Base-by-base conservation (phyloP, 2,797 vertebrate genomes). In the Esox masquinongy region DNA sequence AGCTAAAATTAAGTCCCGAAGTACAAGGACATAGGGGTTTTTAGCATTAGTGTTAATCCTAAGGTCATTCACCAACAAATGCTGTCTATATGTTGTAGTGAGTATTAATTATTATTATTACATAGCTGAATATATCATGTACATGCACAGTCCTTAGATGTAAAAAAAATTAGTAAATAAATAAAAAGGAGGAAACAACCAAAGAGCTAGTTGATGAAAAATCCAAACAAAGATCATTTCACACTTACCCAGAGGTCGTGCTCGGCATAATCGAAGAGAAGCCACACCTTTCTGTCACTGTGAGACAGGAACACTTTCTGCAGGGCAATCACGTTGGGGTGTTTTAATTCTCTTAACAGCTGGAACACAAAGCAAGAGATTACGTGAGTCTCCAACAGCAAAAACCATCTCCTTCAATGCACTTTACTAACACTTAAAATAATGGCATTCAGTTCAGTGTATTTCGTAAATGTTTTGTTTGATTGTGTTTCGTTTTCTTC, bases 291-390 rank as follows among this genome's bases (percentile, higher is more conserved):
- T 77, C 97, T 95, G 91, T 99, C 98, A 17, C 97, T 99, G 91
- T 99, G 97, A 82, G 97, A 99, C 91, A 99, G 94, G 91, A 99
- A 99, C 72, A 99, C 98, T 88, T 99, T 99, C 93, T 99, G 97
- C 88, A 99, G 94, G 5, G 97, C 96, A 70, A 99, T 99, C 88
- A 99, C 98, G 0, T 98, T 99, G 1, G 96, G 95, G 84, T 99
- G 98, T 90, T 99, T 99, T 91, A 99, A 85, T 86, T 99, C 97
- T 89, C 97, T 94, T 88, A 99, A 91, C 92, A 99, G 95, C 97
- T 99, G 92, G 66, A 94, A 93, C 39, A 74, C 47, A 84, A 36
- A 75, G 17, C 24, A 75, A 50, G 47, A 47, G 72, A 15, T 79
- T 3, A 19, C n/a, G 15, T 24, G 22, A 24, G 47, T 69, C 68